Evolutionary conservation across 2,888 invertebrate species (phyloP), one percentile per base, ranked within the genome.

Genomic region (Dexiosoma caninum): DNA sequence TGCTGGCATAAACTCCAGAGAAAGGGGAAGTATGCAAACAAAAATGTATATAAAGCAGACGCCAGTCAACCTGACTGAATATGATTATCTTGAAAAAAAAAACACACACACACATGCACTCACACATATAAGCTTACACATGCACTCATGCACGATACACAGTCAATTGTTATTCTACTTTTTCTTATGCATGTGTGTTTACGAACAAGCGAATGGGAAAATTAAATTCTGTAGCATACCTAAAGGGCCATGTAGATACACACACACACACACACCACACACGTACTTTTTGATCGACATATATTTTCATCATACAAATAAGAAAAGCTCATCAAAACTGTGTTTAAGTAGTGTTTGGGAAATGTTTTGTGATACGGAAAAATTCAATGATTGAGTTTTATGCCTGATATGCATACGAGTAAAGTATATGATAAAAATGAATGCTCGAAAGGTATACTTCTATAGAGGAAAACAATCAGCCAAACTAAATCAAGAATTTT

Each of bases 21-120:
- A 44, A n/a, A n/a, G 10, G 19, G 14, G 16, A 60, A 30, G 7
- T n/a, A 16, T 16, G 10, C 6, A 16, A 7, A 51, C 59, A 60
- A 67, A 8, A 57, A 59, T 51, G 32, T 32, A 59, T 51, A 42
- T 32, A 59, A 67, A 42, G 44, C 51, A 67, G 75, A 75, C 81
- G 81, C 81, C 81, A 81, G 77, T 77, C 81, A 81, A 81, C 72
- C 77, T 81, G 69, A 72, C 81, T 77, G 81, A 77, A 81, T 81
- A 71, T 81, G 81, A 81, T 77, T 81, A 81, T 77, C 72, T 57
- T 6, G 16, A 44, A 81, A 42, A 53, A 35, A 76, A n/a, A 60
- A n/a, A 55, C 19, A 27, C 14, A 53, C 59, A 60, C 32, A 16
- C 35, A 70, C 19, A 57, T 12, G n/a, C n/a, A n/a, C n/a, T n/a